Base-by-base conservation (phyloP, 2,797 vertebrate species). In the Gymnoscopelus microlampas region DNA sequence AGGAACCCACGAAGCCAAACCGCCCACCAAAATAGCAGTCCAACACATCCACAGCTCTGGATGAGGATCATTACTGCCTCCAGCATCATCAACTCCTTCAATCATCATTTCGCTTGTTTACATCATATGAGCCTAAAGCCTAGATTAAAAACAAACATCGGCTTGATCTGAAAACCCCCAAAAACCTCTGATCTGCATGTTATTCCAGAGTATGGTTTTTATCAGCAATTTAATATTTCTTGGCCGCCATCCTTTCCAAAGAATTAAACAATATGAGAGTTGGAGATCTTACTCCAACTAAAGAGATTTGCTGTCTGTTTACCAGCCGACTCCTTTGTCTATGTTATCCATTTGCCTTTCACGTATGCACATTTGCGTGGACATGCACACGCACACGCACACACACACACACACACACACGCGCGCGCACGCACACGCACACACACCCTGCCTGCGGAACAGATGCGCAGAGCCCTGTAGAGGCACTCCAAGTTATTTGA, bases 1-100 rank as follows among this genome's bases (percentile, higher is more conserved):
- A 86, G 85, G 84, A 82, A 81, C 79, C 87, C 89, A 63, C 83
- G 82, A 88, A 90, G 78, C 86, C 86, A 71, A 84, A 64, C 68
- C 75, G 53, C 86, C 75, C 81, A 60, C 77, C 85, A 84, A 89
- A 87, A 82, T 63, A 72, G 76, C 76, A 83, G 81, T 85, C 83
- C 73, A 79, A 86, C 79, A 77, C 76, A 66, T 70, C 64, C 86
- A 85, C 73, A 71, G 53, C 66, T 71, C 71, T 79, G 82, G 0
- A 44, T 2, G 39, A 50, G 70, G 78, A 83, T 77, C 86, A 79
- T 76, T 85, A 87, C 81, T 85, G 65, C 62, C 63, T 68, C 53
- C 39, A 73, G 74, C 61, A 26, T 85, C 85, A 84, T 88, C 86
- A 87, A 84, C 81, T 65, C 80, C 79, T 87, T 86, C 82, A 83